Conservation (phyloP, 2,113 vertebrate species). For the Nycticorax nycticorax region DNA sequence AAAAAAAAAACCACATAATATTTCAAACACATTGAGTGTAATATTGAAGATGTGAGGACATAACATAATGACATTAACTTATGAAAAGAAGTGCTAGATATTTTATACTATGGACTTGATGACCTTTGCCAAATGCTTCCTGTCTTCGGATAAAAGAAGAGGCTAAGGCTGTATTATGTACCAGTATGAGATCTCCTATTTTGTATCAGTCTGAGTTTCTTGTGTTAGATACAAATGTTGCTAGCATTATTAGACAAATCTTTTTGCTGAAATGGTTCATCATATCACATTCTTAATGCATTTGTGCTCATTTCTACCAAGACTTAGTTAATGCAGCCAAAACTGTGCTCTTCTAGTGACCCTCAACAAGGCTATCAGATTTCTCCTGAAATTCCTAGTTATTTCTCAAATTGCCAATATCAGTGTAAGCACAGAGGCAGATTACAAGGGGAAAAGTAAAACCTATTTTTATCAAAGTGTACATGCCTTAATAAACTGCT, state of each 20-base stretch:
- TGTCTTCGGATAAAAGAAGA: neutral
- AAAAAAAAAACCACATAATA: accelerated
- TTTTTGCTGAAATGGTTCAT: neutral
- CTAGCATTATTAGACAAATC: neutral
- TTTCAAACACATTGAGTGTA: neutral
- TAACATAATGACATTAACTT: neutral
- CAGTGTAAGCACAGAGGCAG: neutral
- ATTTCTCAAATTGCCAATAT: neutral
- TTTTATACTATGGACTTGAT: neutral
- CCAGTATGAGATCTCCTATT: neutral
- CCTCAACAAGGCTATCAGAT: neutral
- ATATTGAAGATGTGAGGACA: neutral
- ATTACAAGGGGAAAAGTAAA: neutral
- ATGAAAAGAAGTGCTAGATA: neutral
- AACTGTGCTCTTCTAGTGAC: neutral
- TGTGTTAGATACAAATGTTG: neutral
- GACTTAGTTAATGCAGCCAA: neutral
- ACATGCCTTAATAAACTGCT: neutral
- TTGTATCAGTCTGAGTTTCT: neutral
- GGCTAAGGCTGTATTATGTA: neutral
- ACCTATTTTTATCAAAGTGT: neutral
- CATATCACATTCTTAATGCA: neutral
- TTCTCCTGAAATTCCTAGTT: neutral
- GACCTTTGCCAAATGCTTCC: neutral
- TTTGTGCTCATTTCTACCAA: neutral